Base-by-base conservation (phyloP, 2,888 invertebrate species). In the Drosophila falleni region DNA sequence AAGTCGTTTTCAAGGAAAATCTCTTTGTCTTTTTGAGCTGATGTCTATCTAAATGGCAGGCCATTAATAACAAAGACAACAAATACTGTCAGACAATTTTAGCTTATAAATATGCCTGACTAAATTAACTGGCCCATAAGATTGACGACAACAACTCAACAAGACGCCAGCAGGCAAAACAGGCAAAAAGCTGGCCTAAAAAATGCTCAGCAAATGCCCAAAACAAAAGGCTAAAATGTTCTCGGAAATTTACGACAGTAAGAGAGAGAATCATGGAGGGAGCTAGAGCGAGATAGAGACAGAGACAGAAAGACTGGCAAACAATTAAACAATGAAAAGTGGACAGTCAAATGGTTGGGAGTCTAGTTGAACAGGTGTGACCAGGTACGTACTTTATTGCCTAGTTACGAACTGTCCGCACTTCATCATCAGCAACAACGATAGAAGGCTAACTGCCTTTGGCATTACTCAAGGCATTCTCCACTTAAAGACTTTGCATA, bases 281-380 rank as follows among this genome's bases (percentile, higher is more conserved):
- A 31, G 31, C 29, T 2, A 5, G 5, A 16, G 35, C 29, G 16
- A 33, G 19, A 15, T 8, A 23, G 41, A 31, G 39, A 13, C 16
- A 23, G 41, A 31, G 39, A 13, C 16, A 46, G 9, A n/a, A 44
- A 54, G 60, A 54, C 49, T 54, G 53, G 50, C 60, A 80, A 81
- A 87, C 85, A 87, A 81, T 81, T 81, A 84, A 84, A 81, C 81
- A 87, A 81, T 78, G 85, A 68, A 67, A 87, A 87, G 70, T 81
- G 81, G 81, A 84, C 74, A 73, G 70, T 61, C 67, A 82, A 80
- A 75, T 77, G 84, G 66, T 31, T 50, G 76, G 58, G 53, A 46
- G 65, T 42, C 56, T 49, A 64, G 53, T 35, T 56, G 68, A 50
- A 53, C 81, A 81, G 87, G 87, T 87, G 87, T 81, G 68, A 80